Percentiles rank a stretch among this genome's conserved stretches.
Evolutionary conservation across 1,140 invertebrate species (phyloP).

Genomic region (Pseudomyrmex dendroicus): DNA sequence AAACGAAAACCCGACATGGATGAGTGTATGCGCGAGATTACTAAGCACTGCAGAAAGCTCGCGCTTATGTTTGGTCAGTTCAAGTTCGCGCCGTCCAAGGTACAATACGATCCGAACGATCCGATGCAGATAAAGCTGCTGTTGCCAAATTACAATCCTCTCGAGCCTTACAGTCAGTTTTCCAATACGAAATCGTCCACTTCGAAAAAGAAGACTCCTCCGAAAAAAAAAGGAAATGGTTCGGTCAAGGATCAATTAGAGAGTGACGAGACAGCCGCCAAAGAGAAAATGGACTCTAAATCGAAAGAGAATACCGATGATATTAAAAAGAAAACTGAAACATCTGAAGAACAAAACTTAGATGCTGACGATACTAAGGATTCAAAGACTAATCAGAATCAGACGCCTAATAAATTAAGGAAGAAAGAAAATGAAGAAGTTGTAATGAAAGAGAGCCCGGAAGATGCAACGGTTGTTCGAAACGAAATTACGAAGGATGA

Average conservation of each 20-base stretch:
- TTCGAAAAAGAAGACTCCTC: conserved; percentile 47
- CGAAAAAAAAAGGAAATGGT: conserved; percentile 36
- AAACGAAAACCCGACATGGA: conserved; percentile 88
- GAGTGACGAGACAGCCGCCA: conserved; percentile 9
- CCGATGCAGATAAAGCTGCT: conserved; percentile 89
- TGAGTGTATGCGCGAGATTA: conserved; percentile 87
- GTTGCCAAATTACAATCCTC: conserved; percentile 87
- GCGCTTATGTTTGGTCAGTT: conserved; percentile 89
- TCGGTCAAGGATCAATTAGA: conserved; percentile 3
- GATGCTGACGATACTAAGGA: neutral
- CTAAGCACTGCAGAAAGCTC: conserved; percentile 80
- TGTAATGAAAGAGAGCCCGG: neutral
- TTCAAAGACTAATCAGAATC: neutral
- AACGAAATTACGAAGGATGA: conserved; percentile 2
- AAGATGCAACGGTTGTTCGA: conserved; percentile 12
- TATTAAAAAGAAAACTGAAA: neutral
- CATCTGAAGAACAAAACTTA: conserved; percentile 14
- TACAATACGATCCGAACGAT: conserved; percentile 89
- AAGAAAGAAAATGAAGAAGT: neutral
- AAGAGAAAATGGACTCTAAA: neutral
- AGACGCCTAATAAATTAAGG: neutral
- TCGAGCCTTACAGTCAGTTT: conserved; percentile 34
- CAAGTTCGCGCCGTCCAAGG: conserved; percentile 90
- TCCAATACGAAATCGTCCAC: neutral
- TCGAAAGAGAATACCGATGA: neutral